Base-by-base conservation (phyloP, 1,140 invertebrate genomes). In the Aphaenogaster ashmeadi region DNA sequence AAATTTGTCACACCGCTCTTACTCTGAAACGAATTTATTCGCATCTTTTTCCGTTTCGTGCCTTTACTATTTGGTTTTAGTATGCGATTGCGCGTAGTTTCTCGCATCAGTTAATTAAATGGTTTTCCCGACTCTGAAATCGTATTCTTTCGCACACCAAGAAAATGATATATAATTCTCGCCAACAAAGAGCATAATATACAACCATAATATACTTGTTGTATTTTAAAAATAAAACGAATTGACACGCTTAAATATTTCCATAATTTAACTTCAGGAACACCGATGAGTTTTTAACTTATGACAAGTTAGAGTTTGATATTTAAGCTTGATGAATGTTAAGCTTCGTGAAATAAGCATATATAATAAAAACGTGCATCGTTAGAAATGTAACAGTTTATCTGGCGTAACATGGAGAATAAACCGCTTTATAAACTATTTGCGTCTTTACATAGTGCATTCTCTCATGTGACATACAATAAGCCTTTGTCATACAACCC, bases 51-150 rank as follows among this genome's bases (percentile, higher is more conserved):
- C 67, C 54, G 58, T 89, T 91, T 79, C 74, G 52, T 44, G 60
- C 72, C 50, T 36, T 21, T 47, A 80, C 87, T 69, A 69, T 81
- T 33, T 41, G 13, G 9, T 33, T 56, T 69, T 18, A 71, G 27
- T 47, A 44, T 66, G 54, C 58, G 78, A 91, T 90, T 44, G 77
- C 52, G 3, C 75, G 71, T 72, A 44, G 41, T 54, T 87, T 84
- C 69, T 66, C 52, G 78, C 58, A 52, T 74, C 60, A 79, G 78
- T 90, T 91, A 91, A 91, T 91, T 91, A 91, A 91, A 91, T 87
- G 50, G 60, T 21, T 84, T 38, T 72, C 50, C 56, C 8, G 15
- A 13, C 11, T 74, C 21, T 38, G 8, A 41, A 66, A 75, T 85
- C 15, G 60, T 21, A 41, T 54, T 11, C 36, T 77, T 86, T 77